phyloP scores from a whole-genome alignment of 2,797 vertebrate species.

The Pogonophryne albipinna region DNA sequence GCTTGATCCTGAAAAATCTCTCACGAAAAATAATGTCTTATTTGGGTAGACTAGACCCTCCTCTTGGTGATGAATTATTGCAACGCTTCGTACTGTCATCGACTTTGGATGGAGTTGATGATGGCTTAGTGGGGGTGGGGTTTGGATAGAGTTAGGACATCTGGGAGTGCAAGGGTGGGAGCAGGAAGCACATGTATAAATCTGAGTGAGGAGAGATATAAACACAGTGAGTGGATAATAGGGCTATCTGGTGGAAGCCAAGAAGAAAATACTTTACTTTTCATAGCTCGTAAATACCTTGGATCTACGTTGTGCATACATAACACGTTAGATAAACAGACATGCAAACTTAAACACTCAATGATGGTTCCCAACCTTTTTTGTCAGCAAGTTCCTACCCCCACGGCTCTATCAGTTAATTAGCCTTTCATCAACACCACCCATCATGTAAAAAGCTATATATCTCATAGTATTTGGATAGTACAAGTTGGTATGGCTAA shows the following conservation, averaged over 20 bases:
- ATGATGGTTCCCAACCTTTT: not conserved
- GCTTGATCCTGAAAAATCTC: constrained; percentile 35
- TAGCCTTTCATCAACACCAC: not conserved
- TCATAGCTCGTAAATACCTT: constrained; percentile 42
- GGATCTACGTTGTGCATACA: constrained; percentile 1
- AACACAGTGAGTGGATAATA: constrained; percentile 70
- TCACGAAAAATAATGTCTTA: constrained; percentile 17
- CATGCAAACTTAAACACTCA: not conserved
- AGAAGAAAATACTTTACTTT: constrained; percentile 52
- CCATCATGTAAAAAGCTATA: not conserved
- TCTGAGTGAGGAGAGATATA: constrained; percentile 67
- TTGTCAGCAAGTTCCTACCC: not conserved
- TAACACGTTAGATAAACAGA: not conserved
- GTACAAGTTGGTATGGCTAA: not conserved
- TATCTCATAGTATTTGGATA: not conserved
- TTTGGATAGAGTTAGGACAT: constrained; percentile 55
- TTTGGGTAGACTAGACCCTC: constrained; percentile 52
- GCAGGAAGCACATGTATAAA: constrained; percentile 79
- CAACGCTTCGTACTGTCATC: constrained; percentile 68
- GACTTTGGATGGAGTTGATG: constrained; percentile 66
- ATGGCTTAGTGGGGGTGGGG: constrained; percentile 57
- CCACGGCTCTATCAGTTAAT: not conserved
- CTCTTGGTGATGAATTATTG: constrained; percentile 72
- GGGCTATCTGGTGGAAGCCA: constrained; percentile 46
- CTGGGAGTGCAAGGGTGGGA: constrained; percentile 73